Percentiles rank a stretch among this genome's conserved stretches.
Evolutionary conservation across 2,797 vertebrate species (phyloP).

Genomic region (Petrocephalus sullivani): DNA sequence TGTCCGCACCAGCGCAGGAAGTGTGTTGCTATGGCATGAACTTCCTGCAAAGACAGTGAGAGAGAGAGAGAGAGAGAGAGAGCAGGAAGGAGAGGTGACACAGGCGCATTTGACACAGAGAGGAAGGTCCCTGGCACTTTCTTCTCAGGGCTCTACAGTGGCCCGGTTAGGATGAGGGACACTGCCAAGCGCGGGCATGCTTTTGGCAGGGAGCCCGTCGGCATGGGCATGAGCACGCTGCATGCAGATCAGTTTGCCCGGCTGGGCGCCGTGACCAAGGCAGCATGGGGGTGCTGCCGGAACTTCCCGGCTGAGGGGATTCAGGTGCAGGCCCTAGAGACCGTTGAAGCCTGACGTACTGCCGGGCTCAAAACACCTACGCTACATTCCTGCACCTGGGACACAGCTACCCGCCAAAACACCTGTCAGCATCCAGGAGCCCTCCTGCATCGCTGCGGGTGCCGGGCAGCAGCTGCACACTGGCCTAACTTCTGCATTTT

Average conservation of each 20-base stretch:
- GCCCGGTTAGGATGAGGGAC: constrained; percentile 2
- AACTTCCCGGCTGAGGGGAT: neutral
- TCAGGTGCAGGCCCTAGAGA: neutral
- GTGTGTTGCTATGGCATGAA: constrained; percentile 67
- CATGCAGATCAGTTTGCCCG: constrained; percentile 40
- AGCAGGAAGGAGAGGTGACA: constrained; percentile 31
- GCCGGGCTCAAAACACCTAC: neutral
- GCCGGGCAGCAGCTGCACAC: neutral
- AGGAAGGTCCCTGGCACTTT: neutral
- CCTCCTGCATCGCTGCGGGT: neutral
- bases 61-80: constrained; percentile 36
- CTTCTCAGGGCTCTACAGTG: constrained; percentile 11
- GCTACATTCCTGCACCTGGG: neutral
- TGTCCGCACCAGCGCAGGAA: constrained; percentile 77
- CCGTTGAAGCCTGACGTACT: neutral
- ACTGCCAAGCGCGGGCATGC: neutral
- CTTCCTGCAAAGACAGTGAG: constrained; percentile 66
- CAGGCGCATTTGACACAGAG: neutral
- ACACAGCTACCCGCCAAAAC: neutral
- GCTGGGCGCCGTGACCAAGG: constrained; percentile 31
- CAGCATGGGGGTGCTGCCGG: neutral
- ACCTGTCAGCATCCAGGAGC: neutral
- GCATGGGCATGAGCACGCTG: constrained; percentile 33
- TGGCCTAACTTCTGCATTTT: neutral
- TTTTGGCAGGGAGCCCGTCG: constrained; percentile 8